These are phyloP conservation scores for Stomatorhinus walkeri DNA, from an alignment of 2,797 vertebrate species.

Conservation along the genomic window DNA sequence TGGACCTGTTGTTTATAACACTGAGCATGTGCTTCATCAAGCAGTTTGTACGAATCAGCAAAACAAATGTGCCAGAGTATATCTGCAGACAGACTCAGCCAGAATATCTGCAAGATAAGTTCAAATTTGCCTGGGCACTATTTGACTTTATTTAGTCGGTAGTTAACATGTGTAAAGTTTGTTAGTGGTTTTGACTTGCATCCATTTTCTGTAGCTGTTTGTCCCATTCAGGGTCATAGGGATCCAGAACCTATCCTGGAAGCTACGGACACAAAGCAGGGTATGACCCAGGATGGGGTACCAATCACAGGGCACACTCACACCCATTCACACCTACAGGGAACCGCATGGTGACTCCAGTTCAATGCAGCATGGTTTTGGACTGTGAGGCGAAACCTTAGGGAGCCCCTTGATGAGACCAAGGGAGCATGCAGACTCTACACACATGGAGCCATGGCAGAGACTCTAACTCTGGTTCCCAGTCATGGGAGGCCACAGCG, in stretches of 20 bases:
- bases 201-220: not conserved
- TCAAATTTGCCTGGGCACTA: not conserved
- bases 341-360: not conserved
- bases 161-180: not conserved
- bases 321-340: not conserved
- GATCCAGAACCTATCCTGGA: not conserved
- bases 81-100: not conserved
- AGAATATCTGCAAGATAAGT: not conserved
- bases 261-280: not conserved
- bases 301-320: not conserved
- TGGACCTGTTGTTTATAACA: slow-evolving; percentile 4
- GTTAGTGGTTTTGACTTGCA: not conserved
- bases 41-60: not conserved
- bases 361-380: not conserved
- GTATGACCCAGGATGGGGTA: not conserved
- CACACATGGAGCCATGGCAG: not conserved
- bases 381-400: not conserved
- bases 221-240: not conserved
- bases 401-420: not conserved
- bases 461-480: not conserved
- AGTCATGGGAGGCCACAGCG: not conserved
- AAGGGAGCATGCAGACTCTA: not conserved
- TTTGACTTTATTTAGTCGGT: not conserved
- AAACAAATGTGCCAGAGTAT: not conserved
- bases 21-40: not conserved